Percentiles rank a stretch among this genome's conserved stretches.
phyloP scores from a whole-genome alignment of 2,888 invertebrate genomes.

The Aplocera efformata region DNA sequence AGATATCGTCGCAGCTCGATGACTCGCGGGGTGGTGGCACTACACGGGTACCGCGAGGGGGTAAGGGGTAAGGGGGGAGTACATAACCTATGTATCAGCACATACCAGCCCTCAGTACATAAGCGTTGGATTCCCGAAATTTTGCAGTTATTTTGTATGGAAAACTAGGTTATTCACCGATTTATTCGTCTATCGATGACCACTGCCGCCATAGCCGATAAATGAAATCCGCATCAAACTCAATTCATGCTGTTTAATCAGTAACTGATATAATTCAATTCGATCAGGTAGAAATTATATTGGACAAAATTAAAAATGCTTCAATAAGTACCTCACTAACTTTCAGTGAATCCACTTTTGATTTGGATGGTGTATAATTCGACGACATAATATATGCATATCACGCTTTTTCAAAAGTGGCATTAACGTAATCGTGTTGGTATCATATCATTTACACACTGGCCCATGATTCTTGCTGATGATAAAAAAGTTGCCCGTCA shows the following conservation, averaged over 20 bases:
- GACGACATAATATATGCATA: too few relatives aligned
- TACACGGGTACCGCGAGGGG: conserved; percentile 56
- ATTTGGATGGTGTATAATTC: too few relatives aligned
- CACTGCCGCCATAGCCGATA: conserved; percentile 4
- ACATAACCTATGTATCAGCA: conserved; percentile 74
- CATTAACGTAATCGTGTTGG: too few relatives aligned
- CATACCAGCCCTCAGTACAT: conserved; percentile 63
- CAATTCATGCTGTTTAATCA: neutral
- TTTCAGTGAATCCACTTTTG: too few relatives aligned
- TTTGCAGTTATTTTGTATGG: conserved; percentile 78
- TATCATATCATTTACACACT: too few relatives aligned
- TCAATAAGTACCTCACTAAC: too few relatives aligned
- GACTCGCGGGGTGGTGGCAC: conserved; percentile 70
- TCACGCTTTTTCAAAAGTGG: too few relatives aligned
- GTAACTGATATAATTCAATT: neutral
- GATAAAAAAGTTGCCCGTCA: too few relatives aligned
- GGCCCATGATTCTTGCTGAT: too few relatives aligned
- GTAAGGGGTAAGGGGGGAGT: conserved; percentile 49
- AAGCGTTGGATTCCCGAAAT: conserved; percentile 69
- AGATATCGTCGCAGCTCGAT: conserved; percentile 46
- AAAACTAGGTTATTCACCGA: conserved; percentile 77
- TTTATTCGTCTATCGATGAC: conserved; percentile 52
- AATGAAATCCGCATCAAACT: neutral
- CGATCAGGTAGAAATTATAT: too few relatives aligned
- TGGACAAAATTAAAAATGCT: too few relatives aligned